Evolutionary conservation across 1,140 invertebrate species (phyloP), one percentile per base, ranked within the genome.

Genomic region (Phenacoccus solenopsis): DNA sequence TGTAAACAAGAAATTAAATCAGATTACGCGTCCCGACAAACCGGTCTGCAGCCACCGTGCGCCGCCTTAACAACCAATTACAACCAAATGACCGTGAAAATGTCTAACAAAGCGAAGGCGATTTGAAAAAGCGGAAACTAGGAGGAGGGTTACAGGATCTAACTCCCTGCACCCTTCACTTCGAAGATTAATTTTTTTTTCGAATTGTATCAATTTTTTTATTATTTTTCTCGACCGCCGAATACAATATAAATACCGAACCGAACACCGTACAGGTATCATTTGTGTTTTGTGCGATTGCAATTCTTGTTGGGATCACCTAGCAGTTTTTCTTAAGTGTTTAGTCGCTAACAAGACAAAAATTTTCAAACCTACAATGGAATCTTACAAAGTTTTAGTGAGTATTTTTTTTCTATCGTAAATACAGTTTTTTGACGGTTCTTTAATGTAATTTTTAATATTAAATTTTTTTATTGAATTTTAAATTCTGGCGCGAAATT

Each of bases 271-370:
- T n/a, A 49, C 38, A 49, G 38, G 38, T 49, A 49, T 49, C 38
- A 49, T 25, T 64, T 64, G 59, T 64, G 59, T 64, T 64, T 64
- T 64, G 59, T 64, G 59, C 59, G 59, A 64, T 64, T 64, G 38
- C 38, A 49, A 16, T 24, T 64, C 3, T 64, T 64, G 59, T 64
- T 64, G 59, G 59, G 59, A 13, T 64, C 59, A 5, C 59, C 59
- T 64, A 64, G 59, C 59, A 64, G 22, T 25, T 64, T 64, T n/a
- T 49, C 16, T 4, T n/a, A n/a, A n/a, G n/a, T 49, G 38, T n/a
- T 49, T 49, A 49, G 38, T 49, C 38, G 38, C 38, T 49, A 49
- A 5, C 13, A 49, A 49, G 20, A 49, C 38, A 5, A 9, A 49
- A 32, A n/a, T n/a, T 38, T 24, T 64, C 59, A 38, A 38, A 38